These are phyloP conservation scores for Zeugodacus cucurbitae DNA, from an alignment of 1,140 invertebrate genomes.

Conservation along the genomic window DNA sequence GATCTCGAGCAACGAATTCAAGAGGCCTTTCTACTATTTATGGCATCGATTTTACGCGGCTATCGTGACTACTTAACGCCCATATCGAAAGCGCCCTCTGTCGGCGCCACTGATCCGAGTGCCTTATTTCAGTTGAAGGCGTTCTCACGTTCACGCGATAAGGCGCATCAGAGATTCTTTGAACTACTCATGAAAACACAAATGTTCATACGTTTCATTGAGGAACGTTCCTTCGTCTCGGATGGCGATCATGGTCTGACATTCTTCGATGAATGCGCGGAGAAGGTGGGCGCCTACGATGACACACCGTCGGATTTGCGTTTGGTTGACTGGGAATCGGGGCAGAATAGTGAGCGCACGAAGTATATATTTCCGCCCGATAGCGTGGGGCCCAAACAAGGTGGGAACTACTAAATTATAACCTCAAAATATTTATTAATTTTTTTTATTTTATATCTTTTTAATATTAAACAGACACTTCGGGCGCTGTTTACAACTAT, in stretches of 20 bases:
- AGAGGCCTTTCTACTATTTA: conserved; percentile 96
- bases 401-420: neutral
- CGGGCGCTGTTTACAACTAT: conserved; percentile 67
- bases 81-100: conserved; percentile 93
- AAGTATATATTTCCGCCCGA: conserved; percentile 97
- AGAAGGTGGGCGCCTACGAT: conserved; percentile 76
- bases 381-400: conserved; percentile 49
- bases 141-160: conserved; percentile 73
- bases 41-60: conserved; percentile 91
- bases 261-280: conserved; percentile 97
- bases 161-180: conserved; percentile 91
- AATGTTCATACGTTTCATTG: conserved; percentile 98
- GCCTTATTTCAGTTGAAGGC: conserved; percentile 95
- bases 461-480: neutral
- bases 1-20: conserved; percentile 93
- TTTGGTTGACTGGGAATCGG: conserved; percentile 79
- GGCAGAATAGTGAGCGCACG: conserved; percentile 83
- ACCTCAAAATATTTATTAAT: neutral
- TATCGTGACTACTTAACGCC: conserved; percentile 92
- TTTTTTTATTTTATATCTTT: neutral
- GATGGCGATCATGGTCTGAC: conserved; percentile 93
- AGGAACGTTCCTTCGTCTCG: conserved; percentile 97
- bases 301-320: conserved; percentile 69
- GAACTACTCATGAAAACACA: conserved; percentile 90
- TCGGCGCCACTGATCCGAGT: conserved; percentile 92